Evolutionary conservation across 2,888 invertebrate genomes (phyloP), one percentile per base, ranked within the genome.

Genomic region (Drosophila siamana): DNA sequence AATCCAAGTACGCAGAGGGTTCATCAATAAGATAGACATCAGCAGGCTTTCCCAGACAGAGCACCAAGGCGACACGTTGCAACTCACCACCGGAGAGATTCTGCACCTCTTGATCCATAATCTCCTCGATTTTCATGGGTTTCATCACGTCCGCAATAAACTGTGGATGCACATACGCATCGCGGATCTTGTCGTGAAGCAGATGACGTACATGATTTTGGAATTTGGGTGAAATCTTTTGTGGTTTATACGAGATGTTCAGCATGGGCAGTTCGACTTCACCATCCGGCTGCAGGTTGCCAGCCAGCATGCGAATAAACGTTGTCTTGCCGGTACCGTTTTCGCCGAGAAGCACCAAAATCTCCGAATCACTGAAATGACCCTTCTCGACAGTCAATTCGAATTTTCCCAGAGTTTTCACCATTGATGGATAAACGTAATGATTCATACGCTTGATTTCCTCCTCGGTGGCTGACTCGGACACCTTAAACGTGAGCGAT

Each of bases 291-390:
- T 96, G 94, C 90, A 99, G 93, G 91, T 98, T 97, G 52, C 99
- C 99, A 85, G 99, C 99, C 90, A 99, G 93, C 97, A 99, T 98
- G 89, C 98, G 94, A 89, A 99, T 99, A 91, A 99, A 98, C 6
- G 99, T 99, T 0, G 99, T 99, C 93, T 99, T 99, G 47, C 99
- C 99, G 22, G 99, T 99, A 74, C 99, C 99, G 92, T 99, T 99
- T 92, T 99, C 99, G 40, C 97, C 97, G 67, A 99, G 94, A 91
- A 99, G 94, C 8, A 99, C 99, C 89, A 99, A 94, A 92, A 99
- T 99, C 93, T 99, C 99, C 0, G 99, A 99, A 93, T 99, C 99
- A 11, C 99, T 99, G 92, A 99, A 99, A 91, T 98, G 98, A 8
- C 99, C 99, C 74, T 95, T 94, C 74, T 95, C 94, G 8, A 99